A percentile compares a stretch with the other conserved stretches of the same genome.
phyloP scores from a whole-genome alignment of 2,113 vertebrate genomes.

The Zosterops pallidus region DNA sequence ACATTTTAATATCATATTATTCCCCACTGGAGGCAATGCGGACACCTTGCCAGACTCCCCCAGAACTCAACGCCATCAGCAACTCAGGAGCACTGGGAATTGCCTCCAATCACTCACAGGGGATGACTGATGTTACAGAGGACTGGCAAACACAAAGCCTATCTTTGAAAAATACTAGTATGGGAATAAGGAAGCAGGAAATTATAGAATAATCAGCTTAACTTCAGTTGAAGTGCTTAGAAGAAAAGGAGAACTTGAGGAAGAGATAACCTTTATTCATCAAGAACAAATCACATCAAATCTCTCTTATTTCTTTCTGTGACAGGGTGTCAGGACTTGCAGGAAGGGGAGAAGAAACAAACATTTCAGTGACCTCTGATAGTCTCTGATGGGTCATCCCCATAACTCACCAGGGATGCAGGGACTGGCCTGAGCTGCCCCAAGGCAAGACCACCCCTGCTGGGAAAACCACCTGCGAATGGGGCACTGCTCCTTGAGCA shows the following conservation, averaged over 20 bases:
- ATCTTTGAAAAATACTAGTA: not conserved
- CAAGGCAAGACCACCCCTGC: not conserved
- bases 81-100: not conserved
- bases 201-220: not conserved
- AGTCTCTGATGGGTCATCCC: not conserved
- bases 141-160: not conserved
- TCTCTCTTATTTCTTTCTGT: not conserved
- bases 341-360: not conserved
- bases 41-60: not conserved
- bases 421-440: not conserved
- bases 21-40: fast-evolving
- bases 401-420: not conserved
- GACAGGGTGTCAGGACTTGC: not conserved
- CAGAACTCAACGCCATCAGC: not conserved
- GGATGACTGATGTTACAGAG: not conserved
- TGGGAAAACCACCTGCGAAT: not conserved
- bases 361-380: not conserved
- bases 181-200: not conserved
- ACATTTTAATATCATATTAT: not conserved
- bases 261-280: not conserved
- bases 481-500: not conserved
- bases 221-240: not conserved
- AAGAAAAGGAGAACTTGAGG: not conserved
- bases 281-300: not conserved
- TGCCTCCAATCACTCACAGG: not conserved